Evolutionary conservation across 2,113 vertebrate genomes (phyloP).

Genomic region (Brachionichthys hirsutus): DNA sequence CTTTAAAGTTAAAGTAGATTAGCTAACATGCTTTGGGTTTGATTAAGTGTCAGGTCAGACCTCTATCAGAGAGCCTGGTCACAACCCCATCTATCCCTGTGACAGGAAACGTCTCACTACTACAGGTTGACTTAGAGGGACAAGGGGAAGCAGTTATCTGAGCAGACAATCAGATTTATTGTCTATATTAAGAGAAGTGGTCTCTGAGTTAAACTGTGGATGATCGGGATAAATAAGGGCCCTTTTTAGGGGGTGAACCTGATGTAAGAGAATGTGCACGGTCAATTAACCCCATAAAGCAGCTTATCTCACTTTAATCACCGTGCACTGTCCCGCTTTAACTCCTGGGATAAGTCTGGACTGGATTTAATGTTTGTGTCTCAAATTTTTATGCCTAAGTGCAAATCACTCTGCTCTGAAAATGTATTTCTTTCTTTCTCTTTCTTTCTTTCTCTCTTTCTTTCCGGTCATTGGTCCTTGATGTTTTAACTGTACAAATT

Average conservation of each 20-base stretch:
- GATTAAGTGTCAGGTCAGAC: background rate
- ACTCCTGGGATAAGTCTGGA: background rate
- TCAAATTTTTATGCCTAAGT: slow-evolving; percentile 6
- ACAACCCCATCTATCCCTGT: slow-evolving; percentile 8
- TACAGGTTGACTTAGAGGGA: slow-evolving; percentile 34
- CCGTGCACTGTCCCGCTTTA: background rate
- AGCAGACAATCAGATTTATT: slow-evolving; percentile 62
- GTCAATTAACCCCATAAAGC: slow-evolving; percentile 61
- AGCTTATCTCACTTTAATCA: slow-evolving; percentile 44
- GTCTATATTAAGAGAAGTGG: slow-evolving; percentile 56
- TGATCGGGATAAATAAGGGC: slow-evolving; percentile 57
- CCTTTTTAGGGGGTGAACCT: slow-evolving; percentile 31
- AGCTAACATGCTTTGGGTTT: slow-evolving; percentile 3
- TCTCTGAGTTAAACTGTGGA: slow-evolving; percentile 56
- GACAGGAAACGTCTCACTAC: slow-evolving; percentile 30
- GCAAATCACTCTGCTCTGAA: background rate
- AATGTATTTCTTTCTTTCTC: background rate
- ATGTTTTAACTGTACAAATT: background rate
- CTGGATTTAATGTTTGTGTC: no score
- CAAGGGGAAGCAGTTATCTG: slow-evolving; percentile 36
- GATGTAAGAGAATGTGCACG: slow-evolving; percentile 46
- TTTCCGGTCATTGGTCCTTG: background rate
- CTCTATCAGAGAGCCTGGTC: slow-evolving; percentile 1
- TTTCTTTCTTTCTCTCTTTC: background rate
- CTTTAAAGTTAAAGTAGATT: background rate